These are phyloP conservation scores for Rhinophrynus dorsalis DNA, from an alignment of 2,797 vertebrate genomes.

Conservation along the genomic window DNA sequence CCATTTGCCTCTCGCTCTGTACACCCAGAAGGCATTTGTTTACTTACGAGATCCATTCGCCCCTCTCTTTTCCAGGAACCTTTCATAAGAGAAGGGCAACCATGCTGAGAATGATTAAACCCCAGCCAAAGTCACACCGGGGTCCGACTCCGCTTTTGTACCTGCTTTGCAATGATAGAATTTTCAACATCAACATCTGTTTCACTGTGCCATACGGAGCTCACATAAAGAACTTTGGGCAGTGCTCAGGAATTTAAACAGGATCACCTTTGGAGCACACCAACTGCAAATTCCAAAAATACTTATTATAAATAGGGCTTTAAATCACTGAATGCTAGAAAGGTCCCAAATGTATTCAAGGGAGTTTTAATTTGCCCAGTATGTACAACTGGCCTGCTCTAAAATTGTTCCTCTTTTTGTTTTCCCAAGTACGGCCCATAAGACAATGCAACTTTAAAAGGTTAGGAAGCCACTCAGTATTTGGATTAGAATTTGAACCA, in stretches of 20 bases:
- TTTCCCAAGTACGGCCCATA: too few species aligned
- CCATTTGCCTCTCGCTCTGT: constrained; percentile 66
- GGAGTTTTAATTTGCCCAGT: too few species aligned
- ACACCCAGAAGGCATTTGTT: constrained; percentile 70
- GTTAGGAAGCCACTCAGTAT: background rate
- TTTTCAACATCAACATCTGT: constrained; percentile 66
- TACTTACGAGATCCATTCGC: constrained; percentile 72
- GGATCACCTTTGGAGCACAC: too few species aligned
- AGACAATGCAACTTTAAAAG: background rate
- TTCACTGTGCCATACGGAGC: constrained; percentile 54
- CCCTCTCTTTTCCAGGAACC: constrained; percentile 70
- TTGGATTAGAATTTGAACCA: background rate
- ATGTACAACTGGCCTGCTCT: too few species aligned
- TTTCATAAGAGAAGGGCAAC: constrained; percentile 68
- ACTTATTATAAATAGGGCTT: too few species aligned
- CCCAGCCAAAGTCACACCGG: constrained; percentile 67
- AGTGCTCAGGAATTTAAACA: too few species aligned
- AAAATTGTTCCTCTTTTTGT: too few species aligned
- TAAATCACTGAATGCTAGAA: too few species aligned
- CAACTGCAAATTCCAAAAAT: too few species aligned
- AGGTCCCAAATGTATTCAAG: too few species aligned
- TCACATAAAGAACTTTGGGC: constrained; percentile 3
- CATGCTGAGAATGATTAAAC: constrained; percentile 72
- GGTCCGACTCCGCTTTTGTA: constrained; percentile 66
- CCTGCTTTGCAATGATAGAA: constrained; percentile 73